These are phyloP conservation scores for Corythaeola cristata DNA, from an alignment of 2,113 vertebrate species.

Conservation along the genomic window DNA sequence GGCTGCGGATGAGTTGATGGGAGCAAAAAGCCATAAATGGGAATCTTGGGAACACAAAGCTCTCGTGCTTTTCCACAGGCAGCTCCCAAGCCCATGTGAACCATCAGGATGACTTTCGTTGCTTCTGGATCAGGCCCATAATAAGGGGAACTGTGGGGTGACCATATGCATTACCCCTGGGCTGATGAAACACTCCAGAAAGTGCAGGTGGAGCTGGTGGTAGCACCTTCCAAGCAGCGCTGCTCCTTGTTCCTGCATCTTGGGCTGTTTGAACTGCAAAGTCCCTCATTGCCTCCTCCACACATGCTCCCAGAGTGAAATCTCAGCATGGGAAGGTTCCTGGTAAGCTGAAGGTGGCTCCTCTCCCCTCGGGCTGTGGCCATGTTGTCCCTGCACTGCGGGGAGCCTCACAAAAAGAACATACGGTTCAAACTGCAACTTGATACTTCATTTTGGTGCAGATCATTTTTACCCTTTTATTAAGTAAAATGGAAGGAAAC, in stretches of 20 bases:
- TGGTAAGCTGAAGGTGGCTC: fast-evolving
- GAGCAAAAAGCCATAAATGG: not conserved
- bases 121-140: not conserved
- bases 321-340: not conserved
- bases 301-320: fast-evolving
- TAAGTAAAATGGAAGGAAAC: not conserved
- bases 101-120: not conserved
- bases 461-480: not conserved
- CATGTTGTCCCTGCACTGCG: not conserved
- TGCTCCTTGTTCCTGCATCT: not conserved
- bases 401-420: too few species aligned
- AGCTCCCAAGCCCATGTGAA: not conserved
- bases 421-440: not conserved
- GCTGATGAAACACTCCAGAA: not conserved
- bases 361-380: not conserved
- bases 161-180: not conserved
- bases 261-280: not conserved
- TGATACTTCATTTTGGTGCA: not conserved
- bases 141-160: not conserved
- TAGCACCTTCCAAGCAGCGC: not conserved
- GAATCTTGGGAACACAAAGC: not conserved
- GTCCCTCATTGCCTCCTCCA: not conserved
- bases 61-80: not conserved
- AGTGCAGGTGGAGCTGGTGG: fast-evolving
- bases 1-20: not conserved